Base-by-base conservation (phyloP, 2,113 vertebrate genomes). In the Thymallus thymallus region DNA sequence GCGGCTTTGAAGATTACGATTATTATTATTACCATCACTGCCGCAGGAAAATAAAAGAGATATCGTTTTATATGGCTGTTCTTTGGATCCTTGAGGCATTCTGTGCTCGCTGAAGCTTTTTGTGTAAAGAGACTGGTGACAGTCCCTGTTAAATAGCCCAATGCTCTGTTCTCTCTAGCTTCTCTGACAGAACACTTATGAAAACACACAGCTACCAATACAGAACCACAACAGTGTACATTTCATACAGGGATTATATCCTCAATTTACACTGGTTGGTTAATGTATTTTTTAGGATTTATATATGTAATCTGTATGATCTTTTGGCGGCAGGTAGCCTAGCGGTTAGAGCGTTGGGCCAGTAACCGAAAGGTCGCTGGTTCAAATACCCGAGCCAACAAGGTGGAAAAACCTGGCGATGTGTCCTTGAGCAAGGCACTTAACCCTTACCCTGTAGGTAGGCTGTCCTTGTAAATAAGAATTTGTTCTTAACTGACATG, bases 1-100 rank as follows among this genome's bases (percentile, higher is more conserved):
- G 51, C 18, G 16, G 64, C 76, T 88, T 81, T 82, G 76, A 78
- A 80, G 75, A 85, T 76, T 64, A 74, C 1, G 70, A 82, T 74
- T 81, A 76, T 76, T 72, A 67, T 62, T 45, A 72, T 63, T 67
- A 63, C 60, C 70, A 71, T 79, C 20, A 71, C 74, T 78, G 76
- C 68, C 79, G 84, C 45, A 12, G 55, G 69, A 80, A 51, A 13
- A 68, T 23, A 13, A 64, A 62, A 20, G 3, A 13, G 70, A 78
- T 66, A 35, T 30, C 75, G 76, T 77, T 32, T 18, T 62, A 14
- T 76, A 23, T 72, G 55, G 72, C 29, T 79, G 62, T 22, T 65
- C 16, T 65, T 55, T 72, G 76, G 62, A 68, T 76, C 80, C 74
- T 41, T 46, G 1, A 68, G 75, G 81, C 73, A 67, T n/a, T 68